phyloP scores from a whole-genome alignment of 2,888 invertebrate species.

The Conchocele bisecta region DNA sequence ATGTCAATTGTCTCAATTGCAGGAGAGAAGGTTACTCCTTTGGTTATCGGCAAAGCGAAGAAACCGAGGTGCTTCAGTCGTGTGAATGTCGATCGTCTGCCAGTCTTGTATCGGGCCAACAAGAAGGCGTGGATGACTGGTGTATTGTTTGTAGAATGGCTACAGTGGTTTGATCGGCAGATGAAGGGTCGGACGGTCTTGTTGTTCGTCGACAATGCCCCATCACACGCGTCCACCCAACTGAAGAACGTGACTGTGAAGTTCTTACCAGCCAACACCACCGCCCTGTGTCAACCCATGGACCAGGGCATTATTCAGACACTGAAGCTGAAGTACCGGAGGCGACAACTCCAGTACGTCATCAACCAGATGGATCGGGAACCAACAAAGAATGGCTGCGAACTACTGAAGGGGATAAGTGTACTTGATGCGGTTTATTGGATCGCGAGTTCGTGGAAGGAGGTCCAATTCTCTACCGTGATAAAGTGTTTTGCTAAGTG shows the following conservation, averaged over 20 bases:
- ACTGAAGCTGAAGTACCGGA: constrained; percentile 3
- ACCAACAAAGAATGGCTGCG: background rate
- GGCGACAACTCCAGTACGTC: background rate
- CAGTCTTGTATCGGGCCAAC: background rate
- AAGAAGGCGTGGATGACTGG: constrained; percentile 3
- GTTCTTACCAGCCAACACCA: constrained; percentile 4
- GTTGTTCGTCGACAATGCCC: constrained; percentile 16
- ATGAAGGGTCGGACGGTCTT: constrained; percentile 4
- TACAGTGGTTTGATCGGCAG: constrained; percentile 10
- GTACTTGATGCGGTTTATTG: background rate
- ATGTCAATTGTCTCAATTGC: no score
- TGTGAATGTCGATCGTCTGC: background rate
- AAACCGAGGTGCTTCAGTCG: background rate
- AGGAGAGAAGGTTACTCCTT: constrained; percentile 19
- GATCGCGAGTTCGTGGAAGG: background rate
- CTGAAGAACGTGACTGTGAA: background rate
- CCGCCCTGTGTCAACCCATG: background rate
- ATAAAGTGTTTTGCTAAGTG: background rate
- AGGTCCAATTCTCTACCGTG: background rate
- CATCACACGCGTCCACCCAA: background rate
- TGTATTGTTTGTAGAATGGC: constrained; percentile 2
- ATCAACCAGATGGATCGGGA: background rate
- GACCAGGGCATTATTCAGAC: background rate
- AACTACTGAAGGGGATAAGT: background rate
- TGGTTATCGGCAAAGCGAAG: background rate